Conservation (phyloP, 2,888 invertebrate species). For the Drosophila heteroneura region DNA sequence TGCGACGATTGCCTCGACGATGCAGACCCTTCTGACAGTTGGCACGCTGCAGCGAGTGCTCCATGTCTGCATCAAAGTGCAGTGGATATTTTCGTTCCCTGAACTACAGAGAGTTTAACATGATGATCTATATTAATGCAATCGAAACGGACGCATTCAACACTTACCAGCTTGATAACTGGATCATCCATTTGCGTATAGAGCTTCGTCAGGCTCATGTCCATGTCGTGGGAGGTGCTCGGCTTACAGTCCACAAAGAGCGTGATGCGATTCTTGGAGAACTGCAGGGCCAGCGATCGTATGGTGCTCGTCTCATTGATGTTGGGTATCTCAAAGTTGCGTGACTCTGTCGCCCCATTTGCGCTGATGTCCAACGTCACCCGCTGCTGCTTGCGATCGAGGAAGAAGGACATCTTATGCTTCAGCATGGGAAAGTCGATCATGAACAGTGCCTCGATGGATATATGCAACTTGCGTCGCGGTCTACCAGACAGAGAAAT, state of each 20-base stretch:
- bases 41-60: conserved; percentile 84
- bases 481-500: conserved; percentile 70
- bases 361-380: conserved; percentile 84
- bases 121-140: not conserved
- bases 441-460: conserved; percentile 85
- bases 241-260: conserved; percentile 85
- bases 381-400: conserved; percentile 85
- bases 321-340: conserved; percentile 84
- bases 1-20: conserved; percentile 83
- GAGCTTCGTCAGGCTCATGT: conserved; percentile 83
- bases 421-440: conserved; percentile 85
- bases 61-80: conserved; percentile 84
- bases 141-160: not conserved
- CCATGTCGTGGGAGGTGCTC: conserved; percentile 83
- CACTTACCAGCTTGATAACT: conserved; percentile 84
- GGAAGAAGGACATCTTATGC: conserved; percentile 85
- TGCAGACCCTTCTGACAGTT: conserved; percentile 84
- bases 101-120: conserved; percentile 67
- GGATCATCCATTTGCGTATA: conserved; percentile 86
- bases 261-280: conserved; percentile 83
- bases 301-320: conserved; percentile 85
- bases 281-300: conserved; percentile 84
- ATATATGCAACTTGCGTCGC: conserved; percentile 85
- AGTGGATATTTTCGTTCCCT: conserved; percentile 85
- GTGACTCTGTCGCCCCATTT: conserved; percentile 83